Percentiles rank a stretch among this genome's conserved stretches.
phyloP scores from a whole-genome alignment of 2,888 invertebrate species.

The Microctonus brassicae region DNA sequence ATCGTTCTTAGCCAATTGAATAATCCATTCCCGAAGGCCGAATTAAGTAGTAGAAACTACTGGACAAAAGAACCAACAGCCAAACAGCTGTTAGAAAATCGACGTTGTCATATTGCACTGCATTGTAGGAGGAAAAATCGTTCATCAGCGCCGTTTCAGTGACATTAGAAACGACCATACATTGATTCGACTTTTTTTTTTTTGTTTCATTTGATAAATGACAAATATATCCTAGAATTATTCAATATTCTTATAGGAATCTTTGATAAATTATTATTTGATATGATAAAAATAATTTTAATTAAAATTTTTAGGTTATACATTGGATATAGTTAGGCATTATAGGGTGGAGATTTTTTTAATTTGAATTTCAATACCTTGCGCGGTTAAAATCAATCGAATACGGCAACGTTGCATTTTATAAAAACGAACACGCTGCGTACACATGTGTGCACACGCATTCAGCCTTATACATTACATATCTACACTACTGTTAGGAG shows the following conservation, averaged over 20 bases:
- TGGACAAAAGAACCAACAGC: slow-evolving; percentile 47
- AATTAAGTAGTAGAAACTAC: too few relatives aligned
- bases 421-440: slow-evolving; percentile 20
- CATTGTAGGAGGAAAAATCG: neutral
- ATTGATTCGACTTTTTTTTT: neutral
- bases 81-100: slow-evolving; percentile 55
- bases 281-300: too few relatives aligned
- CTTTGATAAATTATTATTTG: too few relatives aligned
- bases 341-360: neutral
- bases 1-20: slow-evolving; percentile 53
- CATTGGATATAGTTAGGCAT: too few relatives aligned
- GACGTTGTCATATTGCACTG: slow-evolving; percentile 48
- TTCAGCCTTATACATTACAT: neutral
- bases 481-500: too few relatives aligned
- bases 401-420: slow-evolving; percentile 16
- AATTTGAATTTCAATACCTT: neutral
- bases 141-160: neutral
- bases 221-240: too few relatives aligned
- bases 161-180: neutral
- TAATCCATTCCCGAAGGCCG: slow-evolving; percentile 40
- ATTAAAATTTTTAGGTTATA: too few relatives aligned
- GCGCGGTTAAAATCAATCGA: neutral
- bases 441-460: slow-evolving; percentile 26
- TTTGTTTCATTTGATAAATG: too few relatives aligned
- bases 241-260: too few relatives aligned